phyloP scores from a whole-genome alignment of 1,140 invertebrate species.

The Aphaenogaster rudis region DNA sequence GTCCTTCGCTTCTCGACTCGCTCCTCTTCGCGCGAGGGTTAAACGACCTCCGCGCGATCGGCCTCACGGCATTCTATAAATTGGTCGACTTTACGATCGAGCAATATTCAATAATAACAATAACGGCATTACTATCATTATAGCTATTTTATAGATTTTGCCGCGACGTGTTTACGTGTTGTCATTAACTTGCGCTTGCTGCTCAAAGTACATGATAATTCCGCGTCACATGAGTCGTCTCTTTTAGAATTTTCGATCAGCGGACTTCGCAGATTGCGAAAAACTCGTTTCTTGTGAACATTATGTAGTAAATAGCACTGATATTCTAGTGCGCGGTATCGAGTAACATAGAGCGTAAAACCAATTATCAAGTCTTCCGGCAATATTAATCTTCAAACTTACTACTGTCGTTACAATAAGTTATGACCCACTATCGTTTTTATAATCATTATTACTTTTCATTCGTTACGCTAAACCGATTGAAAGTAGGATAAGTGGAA shows the following conservation, averaged over 20 bases:
- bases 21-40: slow-evolving; percentile 11
- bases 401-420: background rate
- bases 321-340: background rate
- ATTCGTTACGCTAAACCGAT: background rate
- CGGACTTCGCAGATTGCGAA: background rate
- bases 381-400: background rate
- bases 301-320: background rate
- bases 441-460: background rate
- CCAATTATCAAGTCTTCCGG: background rate
- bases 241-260: background rate
- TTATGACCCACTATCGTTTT: background rate
- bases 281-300: slow-evolving; percentile 23
- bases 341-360: background rate
- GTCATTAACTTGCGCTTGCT: slow-evolving; percentile 57
- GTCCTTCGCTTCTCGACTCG: slow-evolving; percentile 45
- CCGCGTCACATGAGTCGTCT: background rate
- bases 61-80: slow-evolving; percentile 71
- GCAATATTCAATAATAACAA: slow-evolving; percentile 77
- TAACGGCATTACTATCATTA: slow-evolving; percentile 68
- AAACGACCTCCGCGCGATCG: slow-evolving; percentile 70
- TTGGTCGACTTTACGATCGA: slow-evolving; percentile 72
- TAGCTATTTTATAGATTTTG: slow-evolving; percentile 72
- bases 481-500: background rate
- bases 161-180: slow-evolving; percentile 60
- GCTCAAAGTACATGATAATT: background rate